Evolutionary conservation across 2,888 invertebrate genomes (phyloP).

Genomic region (Zaprionus lineosus): DNA sequence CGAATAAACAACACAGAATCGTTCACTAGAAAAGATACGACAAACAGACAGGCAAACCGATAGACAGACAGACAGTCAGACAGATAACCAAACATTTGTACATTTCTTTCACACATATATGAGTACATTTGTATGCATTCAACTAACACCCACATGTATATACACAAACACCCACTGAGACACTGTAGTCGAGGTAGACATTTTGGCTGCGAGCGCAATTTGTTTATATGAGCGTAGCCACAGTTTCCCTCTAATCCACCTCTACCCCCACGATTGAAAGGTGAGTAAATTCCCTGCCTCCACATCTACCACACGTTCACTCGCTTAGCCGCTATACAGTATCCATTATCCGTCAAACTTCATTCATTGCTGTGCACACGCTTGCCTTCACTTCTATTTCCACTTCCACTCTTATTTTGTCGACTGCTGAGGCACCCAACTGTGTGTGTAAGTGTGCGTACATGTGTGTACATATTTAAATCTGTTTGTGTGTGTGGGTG

Average conservation of each 20-base stretch:
- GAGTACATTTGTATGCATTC: slow-evolving; percentile 16
- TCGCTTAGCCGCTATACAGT: not conserved
- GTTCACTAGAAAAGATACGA: slow-evolving; percentile 63
- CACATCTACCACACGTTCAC: slow-evolving; percentile 7
- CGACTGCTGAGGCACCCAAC: slow-evolving; percentile 67
- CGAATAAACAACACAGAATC: slow-evolving; percentile 73
- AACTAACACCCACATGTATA: slow-evolving; percentile 17
- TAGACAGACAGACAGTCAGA: slow-evolving; percentile 44
- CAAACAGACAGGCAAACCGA: slow-evolving; percentile 56
- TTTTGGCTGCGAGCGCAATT: slow-evolving; percentile 61
- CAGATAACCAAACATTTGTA: slow-evolving; percentile 62
- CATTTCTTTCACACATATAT: slow-evolving; percentile 65
- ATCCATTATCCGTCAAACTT: slow-evolving; percentile 28
- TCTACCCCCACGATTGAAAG: slow-evolving; percentile 32
- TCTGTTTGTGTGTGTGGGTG: slow-evolving; percentile 14
- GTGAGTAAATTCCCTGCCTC: slow-evolving; percentile 47
- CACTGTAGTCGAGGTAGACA: slow-evolving; percentile 57
- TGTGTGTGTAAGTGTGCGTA: slow-evolving; percentile 22
- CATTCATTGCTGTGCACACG: slow-evolving; percentile 43
- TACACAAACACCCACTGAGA: slow-evolving; percentile 27
- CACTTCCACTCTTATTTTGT: slow-evolving; percentile 47
- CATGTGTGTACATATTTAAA: slow-evolving; percentile 12
- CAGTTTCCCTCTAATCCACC: slow-evolving; percentile 1
- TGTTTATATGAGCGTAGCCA: slow-evolving; percentile 61
- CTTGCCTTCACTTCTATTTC: slow-evolving; percentile 46